Evolutionary conservation across 2,888 invertebrate species (phyloP), one percentile per base, ranked within the genome.

Genomic region (Lacanobia oleracea): DNA sequence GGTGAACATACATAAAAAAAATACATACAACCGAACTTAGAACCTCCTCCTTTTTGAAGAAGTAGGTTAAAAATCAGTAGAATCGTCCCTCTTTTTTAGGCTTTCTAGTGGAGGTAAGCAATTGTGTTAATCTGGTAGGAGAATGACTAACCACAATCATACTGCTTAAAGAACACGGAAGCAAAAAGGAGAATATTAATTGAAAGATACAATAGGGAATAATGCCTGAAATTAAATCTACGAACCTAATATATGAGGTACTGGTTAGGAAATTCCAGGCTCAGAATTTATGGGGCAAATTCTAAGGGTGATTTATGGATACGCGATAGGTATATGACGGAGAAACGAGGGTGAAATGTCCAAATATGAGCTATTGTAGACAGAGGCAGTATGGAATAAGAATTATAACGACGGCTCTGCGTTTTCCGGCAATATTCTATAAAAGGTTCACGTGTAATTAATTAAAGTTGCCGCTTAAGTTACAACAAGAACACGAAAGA

Each of bases 231-330:
- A 65, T 80, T 66, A 48, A 66, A 67, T 53, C n/a, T 62, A 53
- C 48, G 48, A 61, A 51, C 37, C 23, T 63, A 56, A 78, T 48
- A 62, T 48, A 40, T 7, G 14, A 23, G 51, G 23, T 45, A 23
- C 23, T 1, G n/a, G 60, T 51, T 51, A 61, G 56, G 33, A 57
- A 69, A 54, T 57, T 65, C 51, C 48, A 61, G 40, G 23, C 56
- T 23, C 10, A 37, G 8, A 76, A 65, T 77, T 56, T 78, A 62
- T 77, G 53, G 27, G 18, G 37, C 60, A 57, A 68, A 68, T 61
- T 61, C 2, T 51, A 51, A 45, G n/a, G 43, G 37, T 81, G 63
- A 77, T 61, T 81, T 69, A 81, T 69, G 48, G 23, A 37, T 45
- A 18, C 16, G 21, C 21, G n/a, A n/a, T 51, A 67, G 45, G 40